A percentile compares a stretch with the other conserved stretches of the same genome.
phyloP scores from a whole-genome alignment of 1,140 invertebrate genomes.

The Thalassaphorura encarpata region DNA sequence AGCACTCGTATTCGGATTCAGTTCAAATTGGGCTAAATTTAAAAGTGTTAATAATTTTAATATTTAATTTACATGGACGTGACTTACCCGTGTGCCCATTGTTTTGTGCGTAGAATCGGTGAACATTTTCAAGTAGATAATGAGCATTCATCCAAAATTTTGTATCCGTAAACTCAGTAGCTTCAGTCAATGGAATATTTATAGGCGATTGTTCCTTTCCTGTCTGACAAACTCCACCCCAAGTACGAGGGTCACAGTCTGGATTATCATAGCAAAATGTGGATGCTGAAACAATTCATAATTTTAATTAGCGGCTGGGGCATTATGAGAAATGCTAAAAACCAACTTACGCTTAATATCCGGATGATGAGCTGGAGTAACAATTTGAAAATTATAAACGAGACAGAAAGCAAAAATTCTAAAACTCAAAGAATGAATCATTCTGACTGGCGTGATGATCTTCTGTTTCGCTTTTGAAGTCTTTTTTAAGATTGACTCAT shows the following conservation, averaged over 20 bases:
- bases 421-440: too few species aligned
- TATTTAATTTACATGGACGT: not conserved
- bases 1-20: not conserved
- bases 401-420: too few species aligned
- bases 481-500: too few species aligned
- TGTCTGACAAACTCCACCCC: not conserved
- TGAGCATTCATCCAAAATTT: not conserved
- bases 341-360: too few species aligned
- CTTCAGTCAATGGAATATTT: not conserved
- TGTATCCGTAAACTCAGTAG: not conserved
- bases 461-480: too few species aligned
- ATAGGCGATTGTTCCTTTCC: conserved; percentile 6
- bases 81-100: conserved; percentile 10
- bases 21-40: conserved; percentile 3
- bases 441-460: too few species aligned
- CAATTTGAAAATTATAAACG: too few species aligned
- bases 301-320: too few species aligned
- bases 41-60: not conserved
- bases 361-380: too few species aligned
- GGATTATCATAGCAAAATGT: conserved; percentile 3
- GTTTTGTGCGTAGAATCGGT: conserved; percentile 6
- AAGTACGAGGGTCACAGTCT: not conserved
- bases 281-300: not conserved
- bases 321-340: too few species aligned
- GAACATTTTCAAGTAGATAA: not conserved